A percentile compares a stretch with the other conserved stretches of the same genome.
These are phyloP conservation scores for Cataglyphis rosenhaueri DNA, from an alignment of 2,888 invertebrate genomes.

Conservation along the genomic window DNA sequence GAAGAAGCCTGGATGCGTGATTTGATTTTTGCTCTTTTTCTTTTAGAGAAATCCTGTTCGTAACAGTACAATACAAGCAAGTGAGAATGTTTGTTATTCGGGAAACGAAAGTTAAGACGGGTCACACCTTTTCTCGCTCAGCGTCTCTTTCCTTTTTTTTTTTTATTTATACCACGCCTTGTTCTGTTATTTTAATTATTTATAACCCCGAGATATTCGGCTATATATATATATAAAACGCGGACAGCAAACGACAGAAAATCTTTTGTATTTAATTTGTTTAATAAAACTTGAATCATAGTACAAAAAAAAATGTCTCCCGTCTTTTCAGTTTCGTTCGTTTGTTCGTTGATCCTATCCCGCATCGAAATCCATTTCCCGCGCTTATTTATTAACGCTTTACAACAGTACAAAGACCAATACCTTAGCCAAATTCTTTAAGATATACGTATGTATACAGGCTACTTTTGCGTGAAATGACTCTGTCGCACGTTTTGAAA, in stretches of 20 bases:
- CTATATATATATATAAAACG: constrained; percentile 62
- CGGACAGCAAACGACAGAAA: constrained; percentile 70
- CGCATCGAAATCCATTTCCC: constrained; percentile 1
- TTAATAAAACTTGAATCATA: constrained; percentile 84
- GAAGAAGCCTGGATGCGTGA: constrained; percentile 14
- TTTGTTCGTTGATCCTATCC: constrained; percentile 19
- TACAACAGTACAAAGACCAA: constrained; percentile 31
- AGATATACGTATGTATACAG: constrained; percentile 15
- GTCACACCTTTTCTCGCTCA: constrained; percentile 40
- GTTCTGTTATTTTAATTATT: constrained; percentile 81
- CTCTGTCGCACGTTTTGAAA: constrained; percentile 22
- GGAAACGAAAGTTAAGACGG: constrained; percentile 40
- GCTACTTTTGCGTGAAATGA: constrained; percentile 8
- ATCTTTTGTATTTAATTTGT: constrained; percentile 84
- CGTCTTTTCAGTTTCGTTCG: constrained; percentile 54
- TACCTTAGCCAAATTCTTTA: constrained; percentile 18
- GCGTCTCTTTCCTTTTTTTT: constrained; percentile 71
- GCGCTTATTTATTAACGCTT: constrained; percentile 23
- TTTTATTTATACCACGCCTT: constrained; percentile 55
- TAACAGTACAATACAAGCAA: constrained; percentile 19
- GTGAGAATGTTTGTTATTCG: constrained; percentile 32
- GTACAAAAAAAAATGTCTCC: constrained; percentile 77
- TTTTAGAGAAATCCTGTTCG: constrained; percentile 34
- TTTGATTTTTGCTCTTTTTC: background rate
- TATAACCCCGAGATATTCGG: constrained; percentile 78